Conservation (phyloP, 2,113 vertebrate genomes). For the Anas platyrhynchos region DNA sequence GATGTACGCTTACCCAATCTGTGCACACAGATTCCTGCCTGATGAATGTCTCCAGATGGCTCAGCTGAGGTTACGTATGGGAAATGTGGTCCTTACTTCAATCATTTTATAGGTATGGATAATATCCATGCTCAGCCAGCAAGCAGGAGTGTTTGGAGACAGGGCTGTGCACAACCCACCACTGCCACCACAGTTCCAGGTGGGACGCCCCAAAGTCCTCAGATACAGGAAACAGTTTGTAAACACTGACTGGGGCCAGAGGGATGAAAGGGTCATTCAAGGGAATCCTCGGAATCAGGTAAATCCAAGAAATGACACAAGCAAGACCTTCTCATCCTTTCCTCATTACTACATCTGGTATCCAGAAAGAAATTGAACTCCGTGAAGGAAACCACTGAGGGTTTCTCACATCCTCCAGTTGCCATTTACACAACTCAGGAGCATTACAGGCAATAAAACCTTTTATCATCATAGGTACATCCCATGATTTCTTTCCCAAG, state of each 20-base stretch:
- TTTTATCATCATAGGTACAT: neutral
- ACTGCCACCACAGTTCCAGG: neutral
- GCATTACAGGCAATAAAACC: neutral
- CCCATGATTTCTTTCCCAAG: neutral
- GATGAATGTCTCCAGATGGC: neutral
- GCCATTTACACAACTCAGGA: neutral
- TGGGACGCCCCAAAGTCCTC: neutral
- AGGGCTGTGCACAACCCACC: neutral
- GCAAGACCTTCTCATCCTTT: neutral
- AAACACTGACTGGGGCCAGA: neutral
- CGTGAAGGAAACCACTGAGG: neutral
- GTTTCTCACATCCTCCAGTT: neutral
- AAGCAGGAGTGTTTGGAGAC: neutral
- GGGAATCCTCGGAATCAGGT: neutral
- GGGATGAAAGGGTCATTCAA: neutral
- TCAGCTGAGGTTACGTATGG: fast-evolving
- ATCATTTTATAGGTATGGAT: neutral
- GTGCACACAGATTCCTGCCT: neutral
- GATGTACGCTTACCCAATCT: neutral
- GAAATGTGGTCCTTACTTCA: neutral
- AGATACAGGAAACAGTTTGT: neutral
- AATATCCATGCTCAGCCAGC: neutral
- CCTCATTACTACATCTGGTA: neutral
- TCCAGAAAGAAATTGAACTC: neutral
- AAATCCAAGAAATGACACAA: neutral